These are phyloP conservation scores for Tinamus major DNA, from an alignment of 2,797 vertebrate species.

Conservation along the genomic window DNA sequence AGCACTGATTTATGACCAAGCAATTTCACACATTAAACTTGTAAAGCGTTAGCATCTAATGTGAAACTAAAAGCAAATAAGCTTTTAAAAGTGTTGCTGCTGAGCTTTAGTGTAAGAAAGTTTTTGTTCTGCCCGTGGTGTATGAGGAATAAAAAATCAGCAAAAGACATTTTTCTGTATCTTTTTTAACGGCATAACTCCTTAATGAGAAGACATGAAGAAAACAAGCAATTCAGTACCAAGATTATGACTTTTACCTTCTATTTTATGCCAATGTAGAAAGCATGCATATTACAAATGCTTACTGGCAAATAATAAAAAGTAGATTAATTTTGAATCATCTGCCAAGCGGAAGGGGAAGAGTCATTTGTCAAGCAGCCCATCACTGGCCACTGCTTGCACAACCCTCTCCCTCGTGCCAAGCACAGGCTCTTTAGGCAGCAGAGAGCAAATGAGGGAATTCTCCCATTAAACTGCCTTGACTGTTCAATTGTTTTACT, in stretches of 20 bases:
- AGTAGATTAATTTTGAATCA: not conserved
- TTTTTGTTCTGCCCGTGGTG: fast-evolving
- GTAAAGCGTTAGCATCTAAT: not conserved
- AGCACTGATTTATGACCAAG: not conserved
- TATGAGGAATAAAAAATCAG: not conserved
- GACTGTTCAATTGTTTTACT: not conserved
- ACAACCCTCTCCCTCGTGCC: not conserved
- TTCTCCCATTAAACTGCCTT: not conserved
- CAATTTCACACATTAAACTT: not conserved
- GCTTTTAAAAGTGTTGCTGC: not conserved
- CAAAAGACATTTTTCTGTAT: not conserved
- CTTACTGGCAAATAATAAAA: not conserved
- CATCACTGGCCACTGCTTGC: not conserved
- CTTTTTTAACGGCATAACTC: not conserved
- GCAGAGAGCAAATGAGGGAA: not conserved
- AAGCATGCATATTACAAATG: not conserved
- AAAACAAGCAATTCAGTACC: not conserved
- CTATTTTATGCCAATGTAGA: not conserved
- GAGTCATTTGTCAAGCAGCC: not conserved
- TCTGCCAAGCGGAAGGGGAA: not conserved
- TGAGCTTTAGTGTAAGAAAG: not conserved
- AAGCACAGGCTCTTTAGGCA: not conserved
- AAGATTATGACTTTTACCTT: not conserved
- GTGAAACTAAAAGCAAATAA: not conserved
- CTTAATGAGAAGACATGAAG: not conserved